Evolutionary conservation across 2,888 invertebrate species (phyloP).

Genomic region (Carpatolechia fugitivella): DNA sequence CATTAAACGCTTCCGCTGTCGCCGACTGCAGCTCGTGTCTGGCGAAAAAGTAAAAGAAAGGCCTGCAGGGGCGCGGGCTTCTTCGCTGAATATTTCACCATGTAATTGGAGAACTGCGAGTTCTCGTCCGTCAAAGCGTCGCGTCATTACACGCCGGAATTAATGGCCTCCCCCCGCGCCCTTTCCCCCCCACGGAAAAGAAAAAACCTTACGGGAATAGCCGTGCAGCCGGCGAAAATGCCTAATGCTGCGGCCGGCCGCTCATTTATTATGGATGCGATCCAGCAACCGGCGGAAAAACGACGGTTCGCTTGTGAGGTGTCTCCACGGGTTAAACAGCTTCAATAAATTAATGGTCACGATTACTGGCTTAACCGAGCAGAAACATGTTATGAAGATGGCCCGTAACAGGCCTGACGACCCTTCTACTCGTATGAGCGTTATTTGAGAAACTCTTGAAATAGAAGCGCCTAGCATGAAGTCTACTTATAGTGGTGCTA

Average conservation of each 20-base stretch:
- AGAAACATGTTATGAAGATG: not conserved
- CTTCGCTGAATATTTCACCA: slow-evolving; percentile 54
- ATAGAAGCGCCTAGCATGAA: not conserved
- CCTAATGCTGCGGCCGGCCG: slow-evolving; percentile 38
- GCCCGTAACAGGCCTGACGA: not conserved
- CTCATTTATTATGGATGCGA: slow-evolving; percentile 55
- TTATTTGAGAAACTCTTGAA: not conserved
- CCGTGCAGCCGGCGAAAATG: slow-evolving; percentile 22
- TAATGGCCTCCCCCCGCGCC: slow-evolving; percentile 29
- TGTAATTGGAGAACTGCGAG: slow-evolving; percentile 51
- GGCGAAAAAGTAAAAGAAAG: not conserved
- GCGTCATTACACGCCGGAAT: slow-evolving; percentile 43
- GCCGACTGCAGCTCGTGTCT: slow-evolving; percentile 13
- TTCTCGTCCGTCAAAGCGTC: slow-evolving; percentile 41
- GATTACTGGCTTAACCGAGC: not conserved
- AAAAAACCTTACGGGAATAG: slow-evolving; percentile 32
- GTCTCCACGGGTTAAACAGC: not conserved
- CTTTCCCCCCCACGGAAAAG: slow-evolving; percentile 15
- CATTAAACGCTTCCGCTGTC: slow-evolving; percentile 2
- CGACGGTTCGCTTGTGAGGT: not conserved
- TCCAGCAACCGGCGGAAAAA: slow-evolving; percentile 1
- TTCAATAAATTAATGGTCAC: not conserved
- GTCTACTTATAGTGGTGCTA: not conserved
- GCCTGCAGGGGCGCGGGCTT: slow-evolving; percentile 19
- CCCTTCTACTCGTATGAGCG: not conserved